Percentiles rank a stretch among this genome's conserved stretches.
phyloP scores from a whole-genome alignment of 2,113 vertebrate genomes.

The Pica pica region DNA sequence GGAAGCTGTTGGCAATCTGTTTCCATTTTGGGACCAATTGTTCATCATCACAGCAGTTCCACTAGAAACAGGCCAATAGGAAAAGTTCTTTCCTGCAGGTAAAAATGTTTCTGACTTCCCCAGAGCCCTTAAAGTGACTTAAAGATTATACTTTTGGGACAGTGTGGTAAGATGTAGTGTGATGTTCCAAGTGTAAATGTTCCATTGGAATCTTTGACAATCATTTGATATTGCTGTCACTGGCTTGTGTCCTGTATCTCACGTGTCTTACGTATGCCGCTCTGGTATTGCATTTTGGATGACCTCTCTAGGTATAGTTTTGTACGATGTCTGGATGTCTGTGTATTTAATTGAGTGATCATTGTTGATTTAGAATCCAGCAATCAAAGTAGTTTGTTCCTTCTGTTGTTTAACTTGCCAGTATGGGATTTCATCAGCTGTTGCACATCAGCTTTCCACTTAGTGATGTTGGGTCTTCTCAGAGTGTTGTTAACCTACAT shows the following conservation, averaged over 20 bases:
- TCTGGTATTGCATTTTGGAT: background rate
- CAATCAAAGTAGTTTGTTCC: background rate
- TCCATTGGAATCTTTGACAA: background rate
- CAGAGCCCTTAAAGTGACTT: background rate
- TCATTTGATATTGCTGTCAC: background rate
- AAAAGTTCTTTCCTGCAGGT: background rate
- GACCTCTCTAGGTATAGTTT: background rate
- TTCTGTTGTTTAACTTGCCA: background rate
- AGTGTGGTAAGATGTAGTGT: background rate
- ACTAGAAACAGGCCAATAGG: background rate
- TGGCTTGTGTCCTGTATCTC: background rate
- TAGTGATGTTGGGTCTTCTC: background rate
- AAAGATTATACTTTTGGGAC: background rate
- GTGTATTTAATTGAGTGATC: background rate
- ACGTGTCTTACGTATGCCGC: fast-evolving
- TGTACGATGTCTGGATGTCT: background rate
- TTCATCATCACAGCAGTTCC: background rate
- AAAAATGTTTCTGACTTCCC: background rate
- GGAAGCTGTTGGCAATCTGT: background rate
- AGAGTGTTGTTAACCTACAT: background rate
- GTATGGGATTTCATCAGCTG: background rate
- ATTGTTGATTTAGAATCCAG: background rate
- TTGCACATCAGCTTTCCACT: background rate
- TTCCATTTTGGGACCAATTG: background rate
- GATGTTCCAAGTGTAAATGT: background rate